phyloP scores from a whole-genome alignment of 2,113 vertebrate genomes.

The Psettodes erumei region DNA sequence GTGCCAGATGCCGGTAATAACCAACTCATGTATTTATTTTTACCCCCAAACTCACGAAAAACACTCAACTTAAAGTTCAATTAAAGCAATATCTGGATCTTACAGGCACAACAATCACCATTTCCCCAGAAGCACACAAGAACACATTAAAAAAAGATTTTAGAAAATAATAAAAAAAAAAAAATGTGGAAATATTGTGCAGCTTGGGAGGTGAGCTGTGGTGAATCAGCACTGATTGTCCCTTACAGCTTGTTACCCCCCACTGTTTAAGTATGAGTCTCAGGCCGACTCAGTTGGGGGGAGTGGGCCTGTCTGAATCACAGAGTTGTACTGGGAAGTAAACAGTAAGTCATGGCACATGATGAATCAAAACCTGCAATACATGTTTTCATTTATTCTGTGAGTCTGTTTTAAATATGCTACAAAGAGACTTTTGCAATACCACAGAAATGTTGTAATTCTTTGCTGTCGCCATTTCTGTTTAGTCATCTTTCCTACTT shows the following conservation, averaged over 20 bases:
- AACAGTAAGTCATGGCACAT: conserved; percentile 22
- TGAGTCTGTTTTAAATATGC: conserved; percentile 35
- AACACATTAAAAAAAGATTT: conserved; percentile 2
- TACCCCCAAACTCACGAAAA: background rate
- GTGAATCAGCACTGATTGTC: conserved; percentile 46
- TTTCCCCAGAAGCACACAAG: background rate
- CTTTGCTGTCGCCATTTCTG: background rate
- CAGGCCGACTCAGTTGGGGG: background rate
- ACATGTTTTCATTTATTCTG: conserved; percentile 37
- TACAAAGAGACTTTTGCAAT: conserved; percentile 4
- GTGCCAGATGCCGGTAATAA: conserved; percentile 13
- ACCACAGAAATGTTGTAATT: conserved; percentile 10
- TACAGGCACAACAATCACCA: background rate
- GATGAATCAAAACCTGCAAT: conserved; percentile 22
- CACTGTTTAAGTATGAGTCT: conserved; percentile 20
- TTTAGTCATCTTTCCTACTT: conserved; percentile 9
- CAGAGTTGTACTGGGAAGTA: conserved; percentile 28
- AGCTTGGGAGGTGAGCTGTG: conserved; percentile 24
- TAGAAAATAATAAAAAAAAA: background rate
- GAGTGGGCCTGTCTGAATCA: conserved; percentile 41
- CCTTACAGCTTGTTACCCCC: conserved; percentile 30
- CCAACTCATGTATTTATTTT: background rate
- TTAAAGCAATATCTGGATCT: background rate
- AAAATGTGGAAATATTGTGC: conserved; percentile 5
- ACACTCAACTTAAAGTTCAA: background rate